Percentiles rank a stretch among this genome's conserved stretches.
These are phyloP conservation scores for Beaufortia kweichowensis DNA, from an alignment of 2,113 vertebrate species.

Conservation along the genomic window DNA sequence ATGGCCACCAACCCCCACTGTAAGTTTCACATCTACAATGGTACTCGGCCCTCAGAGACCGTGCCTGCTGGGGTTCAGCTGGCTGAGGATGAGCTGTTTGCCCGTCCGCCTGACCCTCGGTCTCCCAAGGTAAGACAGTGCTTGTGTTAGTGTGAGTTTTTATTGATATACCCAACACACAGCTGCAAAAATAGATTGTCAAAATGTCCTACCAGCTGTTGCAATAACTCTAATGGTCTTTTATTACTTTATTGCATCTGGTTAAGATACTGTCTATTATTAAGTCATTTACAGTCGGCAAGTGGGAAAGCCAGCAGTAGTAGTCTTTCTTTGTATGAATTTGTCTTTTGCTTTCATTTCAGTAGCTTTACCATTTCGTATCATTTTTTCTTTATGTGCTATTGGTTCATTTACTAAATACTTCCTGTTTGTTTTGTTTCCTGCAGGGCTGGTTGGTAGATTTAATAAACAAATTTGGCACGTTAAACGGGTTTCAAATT, in stretches of 20 bases:
- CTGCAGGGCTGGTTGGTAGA: conserved; percentile 97
- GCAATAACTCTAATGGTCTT: too few relatives aligned
- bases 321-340: neutral
- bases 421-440: conserved; percentile 18
- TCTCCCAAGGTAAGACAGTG: conserved; percentile 86
- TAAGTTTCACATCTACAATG: conserved; percentile 99
- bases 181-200: too few relatives aligned
- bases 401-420: conserved; percentile 30
- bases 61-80: conserved; percentile 94
- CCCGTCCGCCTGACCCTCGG: conserved; percentile 95
- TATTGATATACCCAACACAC: too few relatives aligned
- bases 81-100: conserved; percentile 95
- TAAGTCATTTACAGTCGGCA: too few relatives aligned
- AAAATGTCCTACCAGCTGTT: too few relatives aligned
- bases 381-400: neutral
- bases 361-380: too few relatives aligned
- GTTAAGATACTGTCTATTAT: too few relatives aligned
- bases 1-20: conserved; percentile 99
- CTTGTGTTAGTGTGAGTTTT: neutral
- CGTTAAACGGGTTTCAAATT: conserved; percentile 98
- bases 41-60: conserved; percentile 97
- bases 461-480: conserved; percentile 99
- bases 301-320: too few relatives aligned
- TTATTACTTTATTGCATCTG: too few relatives aligned
- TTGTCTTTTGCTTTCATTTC: neutral